A percentile compares a stretch with the other conserved stretches of the same genome.
Evolutionary conservation across 2,113 vertebrate genomes (phyloP).

Genomic region (Pachypanchax playfairii): DNA sequence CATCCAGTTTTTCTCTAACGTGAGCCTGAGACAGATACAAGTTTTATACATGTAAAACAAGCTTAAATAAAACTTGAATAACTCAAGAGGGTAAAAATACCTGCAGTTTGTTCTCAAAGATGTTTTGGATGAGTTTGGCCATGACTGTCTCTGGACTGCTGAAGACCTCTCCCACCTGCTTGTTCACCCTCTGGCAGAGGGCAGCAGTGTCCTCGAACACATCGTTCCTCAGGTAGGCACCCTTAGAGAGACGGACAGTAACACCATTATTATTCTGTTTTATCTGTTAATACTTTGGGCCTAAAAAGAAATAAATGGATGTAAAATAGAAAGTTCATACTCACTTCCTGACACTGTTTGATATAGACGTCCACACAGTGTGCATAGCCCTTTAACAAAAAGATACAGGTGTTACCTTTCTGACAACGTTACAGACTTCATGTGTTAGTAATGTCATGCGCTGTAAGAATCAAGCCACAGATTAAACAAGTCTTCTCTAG

Average conservation of each 20-base stretch:
- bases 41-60: background rate
- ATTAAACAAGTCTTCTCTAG: background rate
- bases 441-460: background rate
- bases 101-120: slow-evolving; percentile 98
- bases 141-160: slow-evolving; percentile 96
- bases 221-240: slow-evolving; percentile 89
- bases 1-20: slow-evolving; percentile 92
- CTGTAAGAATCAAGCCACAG: background rate
- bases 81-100: slow-evolving; percentile 65
- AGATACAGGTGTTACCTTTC: slow-evolving; percentile 18
- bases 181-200: slow-evolving; percentile 94
- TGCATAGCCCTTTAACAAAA: slow-evolving; percentile 89
- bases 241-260: too few species aligned
- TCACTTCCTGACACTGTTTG: slow-evolving; percentile 99
- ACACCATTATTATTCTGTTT: too few species aligned
- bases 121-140: slow-evolving; percentile 98
- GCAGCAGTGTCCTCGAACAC: slow-evolving; percentile 95
- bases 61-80: background rate
- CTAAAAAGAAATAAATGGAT: background rate
- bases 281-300: background rate
- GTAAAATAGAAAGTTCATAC: background rate
- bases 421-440: background rate
- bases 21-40: slow-evolving; percentile 84
- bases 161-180: slow-evolving; percentile 97
- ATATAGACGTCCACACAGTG: slow-evolving; percentile 99